Base-by-base conservation (phyloP, 2,888 invertebrate genomes). In the Acrocera orbiculus region DNA sequence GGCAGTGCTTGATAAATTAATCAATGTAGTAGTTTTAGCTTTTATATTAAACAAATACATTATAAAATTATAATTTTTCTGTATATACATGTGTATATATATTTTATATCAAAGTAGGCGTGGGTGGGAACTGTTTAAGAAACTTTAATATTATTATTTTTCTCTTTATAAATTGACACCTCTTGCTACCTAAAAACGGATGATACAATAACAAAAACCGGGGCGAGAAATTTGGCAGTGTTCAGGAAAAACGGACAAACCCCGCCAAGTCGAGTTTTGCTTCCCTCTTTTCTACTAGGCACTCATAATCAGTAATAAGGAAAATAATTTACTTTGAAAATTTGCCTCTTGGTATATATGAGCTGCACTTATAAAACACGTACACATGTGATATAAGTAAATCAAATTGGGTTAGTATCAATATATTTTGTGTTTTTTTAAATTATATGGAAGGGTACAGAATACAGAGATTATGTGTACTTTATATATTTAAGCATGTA, bases 181-280 rank as follows among this genome's bases (percentile, higher is more conserved):
- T n/a, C n/a, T n/a, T n/a, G n/a, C n/a, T n/a, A n/a, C n/a, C n/a
- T n/a, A n/a, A n/a, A n/a, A n/a, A n/a, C n/a, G n/a, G n/a, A n/a
- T n/a, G n/a, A n/a, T 25, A 27, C 32, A 34, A 31, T 36, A 35
- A 27, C 19, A 30, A 35, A 30, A 17, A 25, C 30, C 32, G 28
- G 32, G 36, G 38, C 38, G 35, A 32, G 30, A 30, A 32, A 24
- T 4, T 6, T 22, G 22, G 15, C 22, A 24, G 11, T 27, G 50
- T 49, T 46, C 49, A 51, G 51, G 52, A 54, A 56, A 55, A 56
- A 54, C 54, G 50, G n/a, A n/a, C n/a, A 58, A 53, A 58, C 58
- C 58, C 58, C 58, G 58, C 58, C 58, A 58, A 58, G 58, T n/a
- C 58, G 54, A 56, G 54, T 52, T 52, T 52, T 48, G 58, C 58